Base-by-base conservation (phyloP, 1,140 invertebrate genomes). In the Brachionus rotundiformis region DNA sequence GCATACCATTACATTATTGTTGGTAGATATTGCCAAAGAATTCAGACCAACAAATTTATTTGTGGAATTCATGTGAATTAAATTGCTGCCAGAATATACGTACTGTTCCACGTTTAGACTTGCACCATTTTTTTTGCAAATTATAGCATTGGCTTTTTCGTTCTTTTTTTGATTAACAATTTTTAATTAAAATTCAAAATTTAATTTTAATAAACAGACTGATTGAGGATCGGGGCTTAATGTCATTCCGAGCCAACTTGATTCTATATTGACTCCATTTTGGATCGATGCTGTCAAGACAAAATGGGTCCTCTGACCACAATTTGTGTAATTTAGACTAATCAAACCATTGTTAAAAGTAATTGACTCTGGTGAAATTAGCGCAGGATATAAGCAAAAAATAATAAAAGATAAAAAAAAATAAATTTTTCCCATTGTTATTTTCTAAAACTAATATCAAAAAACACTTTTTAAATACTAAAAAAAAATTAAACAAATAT, bases 261-360 rank as follows among this genome's bases (percentile, higher is more conserved):
- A 16, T 8, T 61, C 19, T 61, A 61, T 61, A 61, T 61, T 61
- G 19, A 61, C 54, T 23, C 54, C 54, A 23, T 61, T 61, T 61
- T 23, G 3, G 4, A 61, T 61, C 2, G 19, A 23, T 8, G n/a
- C 54, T 23, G 54, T 61, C 25, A 61, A 23, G 3, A 23, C 54
- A 61, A 61, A 61, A 61, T 61, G 54, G 7, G 54, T 61, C 4
- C 54, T 16, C 7, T n/a, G 16, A 23, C 54, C 54, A 25, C 54
- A 61, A 61, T 61, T 61, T 23, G 54, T 61, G 4, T 23, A 25
- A 61, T 61, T 61, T 23, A 61, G 16, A 23, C 16, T 61, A 3
- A 61, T 61, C 6, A 3, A 16, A 3, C 54, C 54, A 61, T 16
- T 23, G 7, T 61, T 61, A 61, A 61, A 61, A 2, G 3, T 1